phyloP scores from a whole-genome alignment of 1,140 invertebrate genomes.

The Vollenhovia emeryi region DNA sequence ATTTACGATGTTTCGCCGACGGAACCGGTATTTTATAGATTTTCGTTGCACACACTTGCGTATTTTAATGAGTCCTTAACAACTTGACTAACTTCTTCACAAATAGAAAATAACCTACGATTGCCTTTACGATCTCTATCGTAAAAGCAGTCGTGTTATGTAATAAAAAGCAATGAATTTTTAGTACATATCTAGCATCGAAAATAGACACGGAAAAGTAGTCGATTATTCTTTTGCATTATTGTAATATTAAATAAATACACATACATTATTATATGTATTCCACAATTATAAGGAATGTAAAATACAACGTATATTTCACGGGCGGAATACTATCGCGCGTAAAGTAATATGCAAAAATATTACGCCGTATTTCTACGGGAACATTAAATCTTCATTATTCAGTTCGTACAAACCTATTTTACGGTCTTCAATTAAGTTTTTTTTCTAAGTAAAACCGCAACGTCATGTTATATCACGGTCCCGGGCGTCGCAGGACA shows the following conservation, averaged over 20 bases:
- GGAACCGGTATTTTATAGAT: constrained; percentile 2
- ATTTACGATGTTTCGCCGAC: background rate
- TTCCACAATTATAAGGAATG: background rate
- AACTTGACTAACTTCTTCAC: background rate
- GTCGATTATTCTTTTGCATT: background rate
- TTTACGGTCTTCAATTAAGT: background rate
- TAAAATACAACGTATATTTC: background rate
- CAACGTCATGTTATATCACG: background rate
- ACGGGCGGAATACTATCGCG: background rate
- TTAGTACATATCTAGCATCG: background rate
- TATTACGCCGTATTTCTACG: background rate
- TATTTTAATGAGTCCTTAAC: background rate
- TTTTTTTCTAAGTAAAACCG: background rate
- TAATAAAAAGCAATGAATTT: background rate
- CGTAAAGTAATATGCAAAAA: background rate
- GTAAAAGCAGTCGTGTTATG: background rate
- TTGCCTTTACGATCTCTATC: background rate
- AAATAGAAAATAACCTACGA: background rate
- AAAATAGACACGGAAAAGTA: background rate
- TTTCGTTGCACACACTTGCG: constrained; percentile 4
- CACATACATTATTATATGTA: too few species aligned
- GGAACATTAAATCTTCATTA: background rate
- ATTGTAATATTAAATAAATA: background rate
- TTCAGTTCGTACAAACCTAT: background rate
- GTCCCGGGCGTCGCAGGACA: background rate